Base-by-base conservation (phyloP, 2,113 vertebrate genomes). In the Sander lucioperca region DNA sequence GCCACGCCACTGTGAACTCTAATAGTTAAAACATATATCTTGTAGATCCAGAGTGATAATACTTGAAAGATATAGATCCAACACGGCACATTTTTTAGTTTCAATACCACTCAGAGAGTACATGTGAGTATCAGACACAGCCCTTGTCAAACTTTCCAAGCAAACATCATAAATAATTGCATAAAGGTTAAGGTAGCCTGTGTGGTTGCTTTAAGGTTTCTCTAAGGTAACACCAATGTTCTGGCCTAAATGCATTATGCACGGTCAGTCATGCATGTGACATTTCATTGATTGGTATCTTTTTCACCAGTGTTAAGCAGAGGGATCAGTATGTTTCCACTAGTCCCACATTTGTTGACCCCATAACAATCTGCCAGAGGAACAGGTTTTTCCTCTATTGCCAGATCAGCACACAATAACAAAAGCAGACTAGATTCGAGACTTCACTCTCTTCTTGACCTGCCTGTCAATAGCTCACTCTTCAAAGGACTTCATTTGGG, bases 301-400 rank as follows among this genome's bases (percentile, higher is more conserved):
- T 87, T 86, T 88, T 89, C 85, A 72, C 53, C 68, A 13, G 51
- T 39, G 86, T 63, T 59, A 71, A 80, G 81, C 66, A 79, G 71
- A 79, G 64, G 67, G 77, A 87, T 86, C 69, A 77, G 91, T 90
- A 91, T 82, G 88, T 94, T 92, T 88, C 85, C 89, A 87, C 77
- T 68, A 79, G 78, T 80, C 80, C 79, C 62, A 64, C 72, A 82
- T 86, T 65, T 23, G 67, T 72, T 86, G 87, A 92, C 83, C 90
- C 84, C 84, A 92, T 48, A 92, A 84, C 89, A 92, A 86, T 83
- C 79, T 72, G 84, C 66, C 57, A 66, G 64, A 79, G 75, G 82
- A 95, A 94, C 93, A 79, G 86, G 93, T 95, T 95, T 91, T 93
- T 94, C 93, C 82, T 87, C 91, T 79, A 56, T 53, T 58, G 77